Evolutionary conservation across 2,113 vertebrate species (phyloP).

Genomic region (Procapra przewalskii): DNA sequence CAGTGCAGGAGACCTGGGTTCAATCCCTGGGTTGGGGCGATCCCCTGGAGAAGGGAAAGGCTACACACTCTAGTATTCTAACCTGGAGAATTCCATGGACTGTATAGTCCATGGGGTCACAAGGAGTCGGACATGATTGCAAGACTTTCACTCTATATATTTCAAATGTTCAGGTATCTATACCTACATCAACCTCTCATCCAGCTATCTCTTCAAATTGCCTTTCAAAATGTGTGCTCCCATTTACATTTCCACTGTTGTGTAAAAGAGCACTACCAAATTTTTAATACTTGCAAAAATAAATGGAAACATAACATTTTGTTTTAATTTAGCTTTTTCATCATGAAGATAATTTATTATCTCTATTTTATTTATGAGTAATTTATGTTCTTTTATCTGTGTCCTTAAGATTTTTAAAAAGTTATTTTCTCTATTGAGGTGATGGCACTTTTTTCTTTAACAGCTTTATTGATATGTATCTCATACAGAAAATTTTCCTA

Average conservation of each 20-base stretch:
- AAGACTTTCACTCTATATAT: background rate
- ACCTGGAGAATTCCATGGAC: background rate
- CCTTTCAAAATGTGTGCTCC: background rate
- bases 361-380: background rate
- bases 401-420: background rate
- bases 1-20: background rate
- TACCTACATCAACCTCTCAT: background rate
- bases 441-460: background rate
- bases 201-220: background rate
- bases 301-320: background rate
- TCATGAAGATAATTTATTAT: background rate
- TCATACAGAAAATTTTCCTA: background rate
- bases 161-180: background rate
- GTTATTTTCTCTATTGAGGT: background rate
- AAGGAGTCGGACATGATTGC: accelerated
- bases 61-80: background rate
- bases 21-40: background rate
- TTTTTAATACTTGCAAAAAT: background rate
- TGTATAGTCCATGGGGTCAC: background rate
- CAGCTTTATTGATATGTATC: background rate
- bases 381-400: background rate
- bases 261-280: background rate
- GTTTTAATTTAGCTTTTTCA: background rate
- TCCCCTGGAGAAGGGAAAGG: background rate
- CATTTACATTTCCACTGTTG: background rate